These are phyloP conservation scores for Drosophila buzzatii DNA, from an alignment of 2,888 invertebrate genomes.

Conservation along the genomic window DNA sequence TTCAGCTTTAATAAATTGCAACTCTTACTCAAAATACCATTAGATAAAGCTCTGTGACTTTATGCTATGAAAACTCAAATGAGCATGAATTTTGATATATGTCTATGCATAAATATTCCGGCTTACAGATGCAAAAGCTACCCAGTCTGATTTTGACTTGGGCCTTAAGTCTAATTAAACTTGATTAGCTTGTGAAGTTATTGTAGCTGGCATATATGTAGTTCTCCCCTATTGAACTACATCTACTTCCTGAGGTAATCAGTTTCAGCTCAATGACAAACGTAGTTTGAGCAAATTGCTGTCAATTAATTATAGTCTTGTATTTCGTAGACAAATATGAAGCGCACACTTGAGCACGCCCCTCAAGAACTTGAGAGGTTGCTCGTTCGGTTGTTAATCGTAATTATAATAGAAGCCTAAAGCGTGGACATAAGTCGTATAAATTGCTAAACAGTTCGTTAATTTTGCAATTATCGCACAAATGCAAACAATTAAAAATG, in stretches of 20 bases:
- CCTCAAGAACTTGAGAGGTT: constrained; percentile 1
- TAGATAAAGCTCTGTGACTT: too few species aligned
- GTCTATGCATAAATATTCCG: too few species aligned
- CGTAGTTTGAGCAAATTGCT: background rate
- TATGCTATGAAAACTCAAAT: too few species aligned
- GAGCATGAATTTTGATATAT: too few species aligned
- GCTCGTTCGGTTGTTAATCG: background rate
- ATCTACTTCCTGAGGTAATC: background rate
- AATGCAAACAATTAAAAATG: constrained; percentile 38
- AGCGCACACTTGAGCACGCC: background rate
- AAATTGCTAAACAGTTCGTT: constrained; percentile 28
- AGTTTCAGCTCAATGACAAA: background rate
- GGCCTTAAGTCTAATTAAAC: too few species aligned
- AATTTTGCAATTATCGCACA: constrained; percentile 47
- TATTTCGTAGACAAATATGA: background rate
- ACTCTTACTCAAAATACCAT: too few species aligned
- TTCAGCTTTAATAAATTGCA: too few species aligned
- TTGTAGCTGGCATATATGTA: too few species aligned
- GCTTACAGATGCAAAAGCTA: too few species aligned
- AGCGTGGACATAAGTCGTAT: constrained; percentile 3
- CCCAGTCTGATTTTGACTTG: too few species aligned
- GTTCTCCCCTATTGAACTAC: too few species aligned
- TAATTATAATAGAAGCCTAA: background rate
- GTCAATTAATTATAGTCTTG: background rate
- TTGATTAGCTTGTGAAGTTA: too few species aligned